Evolutionary conservation across 2,113 vertebrate genomes (phyloP).

Genomic region (Eupsittula cactorum): DNA sequence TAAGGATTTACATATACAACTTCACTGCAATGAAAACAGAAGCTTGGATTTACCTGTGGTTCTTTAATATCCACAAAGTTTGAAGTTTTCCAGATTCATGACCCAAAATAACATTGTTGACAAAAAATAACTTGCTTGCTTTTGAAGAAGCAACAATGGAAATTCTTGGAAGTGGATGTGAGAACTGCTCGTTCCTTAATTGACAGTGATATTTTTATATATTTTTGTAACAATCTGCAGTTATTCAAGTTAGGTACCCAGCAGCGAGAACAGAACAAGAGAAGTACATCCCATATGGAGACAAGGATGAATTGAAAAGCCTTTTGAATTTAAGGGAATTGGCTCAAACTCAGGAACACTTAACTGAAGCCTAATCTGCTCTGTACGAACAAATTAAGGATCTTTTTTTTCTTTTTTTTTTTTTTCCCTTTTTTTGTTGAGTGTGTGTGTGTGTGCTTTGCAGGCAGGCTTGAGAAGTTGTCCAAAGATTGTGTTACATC

Average conservation of each 20-base stretch:
- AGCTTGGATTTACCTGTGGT: not conserved
- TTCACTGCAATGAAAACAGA: not conserved
- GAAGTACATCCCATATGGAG: not conserved
- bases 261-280: not conserved
- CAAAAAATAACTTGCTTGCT: not conserved
- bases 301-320: not conserved
- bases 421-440: not conserved
- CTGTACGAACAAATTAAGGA: not conserved
- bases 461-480: not conserved
- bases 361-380: not conserved
- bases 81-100: not conserved
- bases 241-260: not conserved
- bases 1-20: not conserved
- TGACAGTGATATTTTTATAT: not conserved
- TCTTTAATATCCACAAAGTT: not conserved
- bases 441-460: not conserved
- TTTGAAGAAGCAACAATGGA: not conserved
- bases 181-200: not conserved
- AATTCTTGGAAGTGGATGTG: not conserved
- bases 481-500: not conserved
- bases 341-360: not conserved
- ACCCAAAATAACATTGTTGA: not conserved
- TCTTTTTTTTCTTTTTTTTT: too few relatives aligned
- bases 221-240: not conserved
- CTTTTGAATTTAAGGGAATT: not conserved